A percentile compares a stretch with the other conserved stretches of the same genome.
These are phyloP conservation scores for Cremastinae sp. DNA, from an alignment of 2,888 invertebrate species.

Conservation along the genomic window DNA sequence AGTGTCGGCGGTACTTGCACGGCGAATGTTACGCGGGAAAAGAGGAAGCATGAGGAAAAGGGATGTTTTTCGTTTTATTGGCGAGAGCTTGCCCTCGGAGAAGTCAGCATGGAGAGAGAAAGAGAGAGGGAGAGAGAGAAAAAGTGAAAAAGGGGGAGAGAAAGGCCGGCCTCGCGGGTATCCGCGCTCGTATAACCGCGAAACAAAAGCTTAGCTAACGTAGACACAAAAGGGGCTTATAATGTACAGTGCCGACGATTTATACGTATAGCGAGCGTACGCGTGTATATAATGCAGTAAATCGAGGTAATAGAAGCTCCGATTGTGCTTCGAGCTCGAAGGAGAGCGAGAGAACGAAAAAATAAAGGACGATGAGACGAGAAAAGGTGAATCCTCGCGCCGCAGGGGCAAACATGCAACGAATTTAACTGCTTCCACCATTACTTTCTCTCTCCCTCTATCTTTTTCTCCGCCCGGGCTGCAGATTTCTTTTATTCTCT, in stretches of 20 bases:
- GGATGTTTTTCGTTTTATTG: slow-evolving; percentile 79
- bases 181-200: slow-evolving; percentile 78
- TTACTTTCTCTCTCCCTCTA: slow-evolving; percentile 76
- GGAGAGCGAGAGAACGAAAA: slow-evolving; percentile 9
- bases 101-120: slow-evolving; percentile 29
- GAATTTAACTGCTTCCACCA: slow-evolving; percentile 79
- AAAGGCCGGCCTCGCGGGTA: slow-evolving; percentile 67
- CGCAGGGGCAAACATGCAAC: slow-evolving; percentile 78
- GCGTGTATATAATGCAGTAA: neutral
- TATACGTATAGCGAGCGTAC: slow-evolving; percentile 19
- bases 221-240: slow-evolving; percentile 75
- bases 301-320: slow-evolving; percentile 28
- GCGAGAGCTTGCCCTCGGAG: slow-evolving; percentile 59
- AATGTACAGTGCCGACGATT: slow-evolving; percentile 51
- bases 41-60: slow-evolving; percentile 51
- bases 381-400: slow-evolving; percentile 63
- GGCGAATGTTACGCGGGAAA: slow-evolving; percentile 28
- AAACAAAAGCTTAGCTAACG: slow-evolving; percentile 80
- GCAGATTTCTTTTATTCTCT: slow-evolving; percentile 77
- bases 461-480: slow-evolving; percentile 67
- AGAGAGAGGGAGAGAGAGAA: slow-evolving; percentile 38
- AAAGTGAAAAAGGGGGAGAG: slow-evolving; percentile 26
- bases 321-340: slow-evolving; percentile 35
- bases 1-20: slow-evolving; percentile 64
- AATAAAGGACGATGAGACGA: slow-evolving; percentile 35